Conservation (phyloP, 2,113 vertebrate genomes). For the Pao palembangensis region DNA sequence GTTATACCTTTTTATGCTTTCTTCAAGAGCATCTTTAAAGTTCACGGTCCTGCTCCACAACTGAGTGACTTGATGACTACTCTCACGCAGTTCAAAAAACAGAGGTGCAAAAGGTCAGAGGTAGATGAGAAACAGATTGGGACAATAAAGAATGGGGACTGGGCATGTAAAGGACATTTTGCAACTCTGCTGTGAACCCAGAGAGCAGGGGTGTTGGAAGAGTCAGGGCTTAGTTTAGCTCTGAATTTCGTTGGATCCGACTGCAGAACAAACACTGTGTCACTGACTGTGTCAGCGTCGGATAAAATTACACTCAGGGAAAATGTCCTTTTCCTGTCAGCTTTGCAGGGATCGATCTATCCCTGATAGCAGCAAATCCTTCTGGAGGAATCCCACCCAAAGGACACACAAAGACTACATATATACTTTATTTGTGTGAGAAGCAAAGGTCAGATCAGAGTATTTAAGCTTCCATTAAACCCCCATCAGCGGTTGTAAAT, state of each 20-base stretch:
- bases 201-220: constrained; percentile 21
- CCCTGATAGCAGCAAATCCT: constrained; percentile 2
- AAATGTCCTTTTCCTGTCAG: constrained; percentile 7
- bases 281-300: neutral
- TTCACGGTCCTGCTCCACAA: too few species aligned
- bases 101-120: neutral
- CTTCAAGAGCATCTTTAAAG: neutral
- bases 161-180: constrained; percentile 25
- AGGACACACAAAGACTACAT: neutral
- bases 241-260: constrained; percentile 21
- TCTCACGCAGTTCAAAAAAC: too few species aligned
- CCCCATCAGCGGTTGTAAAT: constrained; percentile 25
- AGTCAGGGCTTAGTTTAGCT: constrained; percentile 1
- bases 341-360: neutral
- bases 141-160: constrained; percentile 21
- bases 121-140: constrained; percentile 16
- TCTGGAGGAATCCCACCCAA: neutral
- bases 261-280: constrained; percentile 27
- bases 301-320: constrained; percentile 1
- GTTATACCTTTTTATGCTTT: constrained; percentile 1
- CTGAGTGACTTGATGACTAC: too few species aligned
- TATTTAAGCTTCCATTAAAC: constrained; percentile 23
- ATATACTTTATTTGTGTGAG: too few species aligned
- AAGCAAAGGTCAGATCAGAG: too few species aligned
- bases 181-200: constrained; percentile 20